Evolutionary conservation across 2,888 invertebrate genomes (phyloP), one percentile per base, ranked within the genome.

Genomic region (Macroteleia sp.): DNA sequence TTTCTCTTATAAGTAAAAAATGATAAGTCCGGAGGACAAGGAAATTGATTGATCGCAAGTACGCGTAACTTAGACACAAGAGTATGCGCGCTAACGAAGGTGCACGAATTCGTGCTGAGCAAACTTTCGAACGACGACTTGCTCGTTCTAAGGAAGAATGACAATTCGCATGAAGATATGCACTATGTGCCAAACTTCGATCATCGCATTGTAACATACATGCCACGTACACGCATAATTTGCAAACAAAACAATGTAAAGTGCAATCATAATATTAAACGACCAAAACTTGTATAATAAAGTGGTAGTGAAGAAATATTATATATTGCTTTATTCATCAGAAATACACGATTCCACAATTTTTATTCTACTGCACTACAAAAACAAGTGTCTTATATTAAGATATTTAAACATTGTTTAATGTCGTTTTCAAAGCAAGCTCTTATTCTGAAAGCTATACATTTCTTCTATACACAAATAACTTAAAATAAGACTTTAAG

Each of bases 31-130:
- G 39, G 12, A 25, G 56, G 67, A 54, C 66, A 67, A 57, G 57
- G 36, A 48, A 57, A 67, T 67, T 67, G 67, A 57, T 57, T 67
- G 67, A 67, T 67, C 67, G 48, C 67, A 48, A 67, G 67, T 67
- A 67, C 67, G 67, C 67, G 56, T 57, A 39, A 67, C 39, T 36
- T 67, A 57, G 67, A 67, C 56, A 67, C 46, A 32, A 48, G 67
- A 56, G 56, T 57, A 32, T 48, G 57, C 25, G 46, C 48, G 28
- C 67, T 67, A 67, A 67, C 57, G 67, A 67, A 67, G 67, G 57
- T 20, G 67, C 56, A 30, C 67, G 57, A 67, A 48, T 67, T 67
- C 67, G 67, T 67, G 67, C 57, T 41, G 67, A 67, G 30, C 48
- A 67, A 67, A 67, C 44, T 67, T 67, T 67, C 28, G 32, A 41